Percentiles rank a stretch among this genome's conserved stretches.
phyloP scores from a whole-genome alignment of 2,113 vertebrate species.

The Corythaixoides concolor region DNA sequence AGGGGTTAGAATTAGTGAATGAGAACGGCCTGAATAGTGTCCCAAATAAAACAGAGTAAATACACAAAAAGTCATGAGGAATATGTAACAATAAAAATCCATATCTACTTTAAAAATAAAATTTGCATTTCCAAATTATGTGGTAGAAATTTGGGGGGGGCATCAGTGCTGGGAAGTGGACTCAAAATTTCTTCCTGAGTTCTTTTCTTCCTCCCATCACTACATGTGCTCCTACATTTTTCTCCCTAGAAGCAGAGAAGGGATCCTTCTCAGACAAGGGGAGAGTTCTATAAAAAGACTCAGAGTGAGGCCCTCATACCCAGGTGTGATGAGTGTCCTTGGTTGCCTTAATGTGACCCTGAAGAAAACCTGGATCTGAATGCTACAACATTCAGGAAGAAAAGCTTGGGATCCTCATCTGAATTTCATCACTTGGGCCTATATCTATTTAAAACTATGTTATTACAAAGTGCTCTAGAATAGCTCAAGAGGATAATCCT shows the following conservation, averaged over 20 bases:
- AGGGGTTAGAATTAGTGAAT: background rate
- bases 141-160: background rate
- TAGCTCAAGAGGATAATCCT: conserved; percentile 42
- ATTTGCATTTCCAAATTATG: background rate
- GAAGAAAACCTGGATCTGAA: background rate
- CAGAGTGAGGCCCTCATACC: background rate
- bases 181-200: background rate
- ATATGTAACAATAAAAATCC: background rate
- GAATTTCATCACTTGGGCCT: background rate
- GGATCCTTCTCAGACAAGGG: background rate
- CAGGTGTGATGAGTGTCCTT: background rate
- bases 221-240: background rate
- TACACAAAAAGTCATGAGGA: background rate
- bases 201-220: background rate
- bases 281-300: background rate
- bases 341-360: background rate
- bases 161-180: background rate
- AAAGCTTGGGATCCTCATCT: background rate
- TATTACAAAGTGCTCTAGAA: conserved; percentile 34
- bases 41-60: background rate
- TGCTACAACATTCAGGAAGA: background rate
- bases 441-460: background rate
- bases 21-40: background rate
- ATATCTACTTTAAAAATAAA: background rate
- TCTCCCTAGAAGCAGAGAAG: background rate